These are phyloP conservation scores for Chymomyza costata DNA, from an alignment of 1,140 invertebrate species.

Conservation along the genomic window DNA sequence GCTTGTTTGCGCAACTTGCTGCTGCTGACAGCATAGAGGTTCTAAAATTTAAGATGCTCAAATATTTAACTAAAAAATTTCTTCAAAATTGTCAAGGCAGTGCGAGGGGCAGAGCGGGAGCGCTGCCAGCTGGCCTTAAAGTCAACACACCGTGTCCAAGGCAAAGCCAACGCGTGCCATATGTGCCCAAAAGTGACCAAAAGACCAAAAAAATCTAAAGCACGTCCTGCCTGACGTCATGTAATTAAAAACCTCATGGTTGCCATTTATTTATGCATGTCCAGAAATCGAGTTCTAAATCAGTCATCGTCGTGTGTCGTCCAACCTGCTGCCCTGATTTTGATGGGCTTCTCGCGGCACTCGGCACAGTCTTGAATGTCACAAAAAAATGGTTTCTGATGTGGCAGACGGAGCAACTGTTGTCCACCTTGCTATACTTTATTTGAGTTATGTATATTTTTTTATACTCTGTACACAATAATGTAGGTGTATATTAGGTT, in stretches of 20 bases:
- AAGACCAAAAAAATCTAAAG: conserved; percentile 22
- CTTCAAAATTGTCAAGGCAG: conserved; percentile 14
- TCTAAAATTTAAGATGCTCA: conserved; percentile 52
- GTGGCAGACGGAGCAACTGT: conserved; percentile 44
- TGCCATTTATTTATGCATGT: conserved; percentile 56
- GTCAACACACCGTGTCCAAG: conserved; percentile 48
- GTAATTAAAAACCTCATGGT: conserved; percentile 68
- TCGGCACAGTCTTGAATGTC: conserved; percentile 30
- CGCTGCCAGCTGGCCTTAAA: conserved; percentile 38
- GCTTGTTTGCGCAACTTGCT: conserved; percentile 62
- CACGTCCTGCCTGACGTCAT: conserved; percentile 28
- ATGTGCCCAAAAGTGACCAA: conserved; percentile 27
- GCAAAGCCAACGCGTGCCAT: conserved; percentile 65
- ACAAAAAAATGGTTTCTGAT: too few species aligned
- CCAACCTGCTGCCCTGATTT: conserved; percentile 51
- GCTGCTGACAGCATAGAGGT: conserved; percentile 53
- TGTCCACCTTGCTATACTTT: conserved; percentile 21
- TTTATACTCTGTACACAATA: too few species aligned
- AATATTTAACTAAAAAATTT: too few species aligned
- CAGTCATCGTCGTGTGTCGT: conserved; percentile 4
- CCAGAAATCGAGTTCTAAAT: conserved; percentile 30
- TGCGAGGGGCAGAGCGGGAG: too few species aligned
- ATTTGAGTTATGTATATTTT: conserved; percentile 17
- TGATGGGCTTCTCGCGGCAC: conserved; percentile 59
- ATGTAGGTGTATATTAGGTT: too few species aligned